Evolutionary conservation across 1,140 invertebrate genomes (phyloP), one percentile per base, ranked within the genome.

Genomic region (Leptinotarsa defecta): DNA sequence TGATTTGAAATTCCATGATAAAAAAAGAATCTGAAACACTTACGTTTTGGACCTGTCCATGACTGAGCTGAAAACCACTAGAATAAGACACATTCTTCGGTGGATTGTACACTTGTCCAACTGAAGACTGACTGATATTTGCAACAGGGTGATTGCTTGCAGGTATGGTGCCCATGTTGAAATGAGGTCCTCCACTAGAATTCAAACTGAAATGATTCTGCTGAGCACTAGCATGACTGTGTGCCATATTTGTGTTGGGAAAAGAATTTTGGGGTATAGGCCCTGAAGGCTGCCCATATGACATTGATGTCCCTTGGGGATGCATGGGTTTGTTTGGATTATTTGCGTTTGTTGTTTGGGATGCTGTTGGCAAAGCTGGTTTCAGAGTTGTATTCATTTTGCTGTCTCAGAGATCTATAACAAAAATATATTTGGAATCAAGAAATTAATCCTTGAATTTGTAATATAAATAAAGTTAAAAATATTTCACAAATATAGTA

Each of bases 341-440:
- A 13, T 74, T 62, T 34, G 74, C 69, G 49, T 73, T 77, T 52
- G 77, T 68, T 69, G 86, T 82, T 74, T 86, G 86, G 85, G 86
- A 74, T 85, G 86, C 83, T 80, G 87, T 84, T 75, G 87, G 82
- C 78, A 88, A 80, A 78, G 86, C 87, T 79, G 88, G 87, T 84
- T 89, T 88, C 84, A 88, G 82, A 82, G 87, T 86, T 83, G 88
- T 88, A 86, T 88, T 89, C 88, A 89, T 88, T 81, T 85, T 76
- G 73, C 20, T n/a, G 57, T 43, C 61, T 73, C 57, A 71, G 17
- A 62, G 27, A 34, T 57, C 17, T 74, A 34, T 13, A 65, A 65
- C 15, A 48, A 68, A 68, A 15, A 43, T 43, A 43, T 43, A 43
- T 43, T 43, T 43, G 34, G 8, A 43, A 11, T 43, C 34, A 8